Evolutionary conservation across 2,888 invertebrate genomes (phyloP).

Genomic region (Agrenia bidenticulata): DNA sequence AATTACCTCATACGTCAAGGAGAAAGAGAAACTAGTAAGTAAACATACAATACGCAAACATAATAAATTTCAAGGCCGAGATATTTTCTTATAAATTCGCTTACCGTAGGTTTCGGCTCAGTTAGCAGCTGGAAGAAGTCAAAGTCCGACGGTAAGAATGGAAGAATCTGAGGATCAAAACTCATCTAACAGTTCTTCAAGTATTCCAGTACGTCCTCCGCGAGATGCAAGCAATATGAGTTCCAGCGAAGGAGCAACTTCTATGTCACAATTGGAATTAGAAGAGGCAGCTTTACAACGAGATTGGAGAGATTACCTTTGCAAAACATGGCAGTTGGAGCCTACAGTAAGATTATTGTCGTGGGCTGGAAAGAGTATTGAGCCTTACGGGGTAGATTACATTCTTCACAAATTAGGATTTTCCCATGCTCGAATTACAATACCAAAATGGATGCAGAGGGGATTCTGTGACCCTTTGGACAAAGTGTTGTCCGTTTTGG

Average conservation of each 20-base stretch:
- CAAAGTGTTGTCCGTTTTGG: constrained; percentile 79
- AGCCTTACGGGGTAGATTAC: constrained; percentile 97
- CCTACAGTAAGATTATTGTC: constrained; percentile 73
- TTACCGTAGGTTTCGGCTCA: constrained; percentile 47
- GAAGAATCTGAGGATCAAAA: constrained; percentile 23
- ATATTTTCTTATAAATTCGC: no score
- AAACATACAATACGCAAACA: constrained; percentile 4
- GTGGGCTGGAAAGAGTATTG: constrained; percentile 94
- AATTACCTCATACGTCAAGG: constrained; percentile 91
- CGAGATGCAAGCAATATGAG: constrained; percentile 12
- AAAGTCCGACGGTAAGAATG: constrained; percentile 44
- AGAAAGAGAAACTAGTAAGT: constrained; percentile 80
- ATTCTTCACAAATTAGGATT: constrained; percentile 97
- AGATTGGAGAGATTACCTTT: constrained; percentile 88
- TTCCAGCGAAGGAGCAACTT: neutral
- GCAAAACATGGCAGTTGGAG: constrained; percentile 94
- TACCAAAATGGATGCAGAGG: constrained; percentile 98
- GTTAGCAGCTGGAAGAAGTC: constrained; percentile 50
- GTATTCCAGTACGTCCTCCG: constrained; percentile 17
- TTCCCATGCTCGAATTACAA: constrained; percentile 94
- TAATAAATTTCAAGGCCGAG: no score
- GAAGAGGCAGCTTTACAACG: constrained; percentile 66
- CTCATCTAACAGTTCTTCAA: constrained; percentile 13
- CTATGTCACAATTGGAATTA: constrained; percentile 8
- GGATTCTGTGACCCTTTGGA: constrained; percentile 98